Conservation (phyloP, 2,888 invertebrate species). For the Ashinkailepas kermadecensis region DNA sequence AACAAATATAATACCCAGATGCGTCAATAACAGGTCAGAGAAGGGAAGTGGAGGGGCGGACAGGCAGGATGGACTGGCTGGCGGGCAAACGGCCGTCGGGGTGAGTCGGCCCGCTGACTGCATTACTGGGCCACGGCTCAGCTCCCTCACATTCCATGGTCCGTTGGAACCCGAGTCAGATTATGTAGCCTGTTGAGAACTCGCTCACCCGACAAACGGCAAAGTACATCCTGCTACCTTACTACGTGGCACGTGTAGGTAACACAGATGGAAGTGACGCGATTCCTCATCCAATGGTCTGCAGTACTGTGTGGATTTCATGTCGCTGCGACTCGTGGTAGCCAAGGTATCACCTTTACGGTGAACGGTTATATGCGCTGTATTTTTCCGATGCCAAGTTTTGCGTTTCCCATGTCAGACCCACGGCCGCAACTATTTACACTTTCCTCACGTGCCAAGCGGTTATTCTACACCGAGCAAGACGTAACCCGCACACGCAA, state of each 20-base stretch:
- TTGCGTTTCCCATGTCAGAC: too few species aligned
- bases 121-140: background rate
- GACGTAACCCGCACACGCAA: too few species aligned
- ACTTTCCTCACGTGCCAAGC: too few species aligned
- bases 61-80: background rate
- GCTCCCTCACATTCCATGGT: background rate
- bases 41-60: background rate
- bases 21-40: constrained; percentile 17
- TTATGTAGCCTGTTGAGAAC: background rate
- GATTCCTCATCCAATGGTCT: too few species aligned
- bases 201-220: background rate
- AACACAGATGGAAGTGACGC: too few species aligned
- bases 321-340: background rate
- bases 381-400: too few species aligned
- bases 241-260: too few species aligned
- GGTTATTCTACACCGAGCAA: too few species aligned
- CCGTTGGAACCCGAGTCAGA: background rate
- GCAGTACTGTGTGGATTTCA: background rate
- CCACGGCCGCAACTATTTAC: too few species aligned
- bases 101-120: background rate
- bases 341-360: too few species aligned
- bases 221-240: background rate
- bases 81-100: background rate
- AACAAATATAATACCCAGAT: constrained; percentile 19
- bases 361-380: too few species aligned